These are phyloP conservation scores for Pipa parva DNA, from an alignment of 2,113 vertebrate genomes.

Conservation along the genomic window DNA sequence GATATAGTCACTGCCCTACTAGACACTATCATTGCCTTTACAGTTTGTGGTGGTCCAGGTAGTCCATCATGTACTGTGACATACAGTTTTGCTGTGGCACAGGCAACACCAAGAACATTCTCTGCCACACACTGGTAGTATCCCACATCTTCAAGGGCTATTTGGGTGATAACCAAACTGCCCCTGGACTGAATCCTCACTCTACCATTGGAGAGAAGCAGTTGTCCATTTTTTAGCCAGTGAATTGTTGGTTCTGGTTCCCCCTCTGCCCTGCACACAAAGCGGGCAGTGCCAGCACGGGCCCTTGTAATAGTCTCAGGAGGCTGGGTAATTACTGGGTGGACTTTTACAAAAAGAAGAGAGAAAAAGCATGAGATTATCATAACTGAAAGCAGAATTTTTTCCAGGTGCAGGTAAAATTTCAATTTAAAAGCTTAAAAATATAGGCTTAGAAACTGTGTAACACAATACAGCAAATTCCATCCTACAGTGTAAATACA, in stretches of 20 bases:
- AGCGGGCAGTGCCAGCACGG: constrained; percentile 87
- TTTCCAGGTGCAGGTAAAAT: too few relatives aligned
- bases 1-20: constrained; percentile 81
- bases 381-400: not conserved
- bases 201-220: constrained; percentile 75
- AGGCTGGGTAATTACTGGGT: constrained; percentile 83
- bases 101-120: constrained; percentile 84
- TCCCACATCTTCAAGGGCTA: constrained; percentile 84
- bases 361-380: not conserved
- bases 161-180: constrained; percentile 92
- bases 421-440: too few relatives aligned
- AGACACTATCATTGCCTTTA: constrained; percentile 75
- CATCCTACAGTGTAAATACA: too few relatives aligned
- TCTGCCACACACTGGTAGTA: constrained; percentile 95
- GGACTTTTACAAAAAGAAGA: constrained; percentile 59
- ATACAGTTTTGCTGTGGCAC: constrained; percentile 80
- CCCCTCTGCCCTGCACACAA: constrained; percentile 88
- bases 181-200: constrained; percentile 84
- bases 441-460: too few relatives aligned
- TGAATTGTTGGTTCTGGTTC: constrained; percentile 75
- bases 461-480: too few relatives aligned
- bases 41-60: constrained; percentile 82
- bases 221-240: constrained; percentile 86
- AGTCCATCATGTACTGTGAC: constrained; percentile 91
- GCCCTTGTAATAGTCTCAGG: constrained; percentile 88